phyloP scores from a whole-genome alignment of 2,797 vertebrate genomes.

The Champsocephalus gunnari region DNA sequence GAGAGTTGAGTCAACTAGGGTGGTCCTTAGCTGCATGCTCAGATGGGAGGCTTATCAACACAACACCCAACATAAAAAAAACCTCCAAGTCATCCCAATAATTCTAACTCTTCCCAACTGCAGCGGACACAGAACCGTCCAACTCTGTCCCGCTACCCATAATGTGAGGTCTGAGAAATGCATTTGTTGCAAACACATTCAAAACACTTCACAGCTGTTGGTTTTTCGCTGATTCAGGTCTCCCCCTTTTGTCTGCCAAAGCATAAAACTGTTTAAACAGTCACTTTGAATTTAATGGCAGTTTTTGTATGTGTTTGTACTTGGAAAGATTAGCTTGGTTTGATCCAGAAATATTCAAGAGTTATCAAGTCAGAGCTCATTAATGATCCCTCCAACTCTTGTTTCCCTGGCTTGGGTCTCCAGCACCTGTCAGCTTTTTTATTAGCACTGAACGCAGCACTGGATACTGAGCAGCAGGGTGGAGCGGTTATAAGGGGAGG shows the following conservation, averaged over 20 bases:
- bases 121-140: background rate
- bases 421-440: slow-evolving; percentile 78
- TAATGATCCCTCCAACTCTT: slow-evolving; percentile 34
- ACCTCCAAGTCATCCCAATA: slow-evolving; percentile 38
- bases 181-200: slow-evolving; percentile 6
- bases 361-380: slow-evolving; percentile 42
- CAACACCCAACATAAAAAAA: slow-evolving; percentile 60
- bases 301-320: slow-evolving; percentile 12
- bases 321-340: slow-evolving; percentile 21
- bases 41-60: slow-evolving; percentile 69
- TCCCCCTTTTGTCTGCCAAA: background rate
- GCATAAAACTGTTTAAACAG: background rate
- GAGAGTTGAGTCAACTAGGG: slow-evolving; percentile 63
- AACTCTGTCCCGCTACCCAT: background rate
- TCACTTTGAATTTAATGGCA: background rate
- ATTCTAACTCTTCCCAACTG: slow-evolving; percentile 41
- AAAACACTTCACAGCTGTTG: slow-evolving; percentile 41
- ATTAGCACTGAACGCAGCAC: slow-evolving; percentile 55
- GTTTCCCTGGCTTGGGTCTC: slow-evolving; percentile 65
- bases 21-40: slow-evolving; percentile 63
- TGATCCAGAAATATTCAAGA: slow-evolving; percentile 17
- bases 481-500: slow-evolving; percentile 28
- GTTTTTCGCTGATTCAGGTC: slow-evolving; percentile 30
- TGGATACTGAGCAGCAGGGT: slow-evolving; percentile 47
- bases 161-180: slow-evolving; percentile 11